Evolutionary conservation across 2,113 vertebrate genomes (phyloP).

Genomic region (Silurus asotus): DNA sequence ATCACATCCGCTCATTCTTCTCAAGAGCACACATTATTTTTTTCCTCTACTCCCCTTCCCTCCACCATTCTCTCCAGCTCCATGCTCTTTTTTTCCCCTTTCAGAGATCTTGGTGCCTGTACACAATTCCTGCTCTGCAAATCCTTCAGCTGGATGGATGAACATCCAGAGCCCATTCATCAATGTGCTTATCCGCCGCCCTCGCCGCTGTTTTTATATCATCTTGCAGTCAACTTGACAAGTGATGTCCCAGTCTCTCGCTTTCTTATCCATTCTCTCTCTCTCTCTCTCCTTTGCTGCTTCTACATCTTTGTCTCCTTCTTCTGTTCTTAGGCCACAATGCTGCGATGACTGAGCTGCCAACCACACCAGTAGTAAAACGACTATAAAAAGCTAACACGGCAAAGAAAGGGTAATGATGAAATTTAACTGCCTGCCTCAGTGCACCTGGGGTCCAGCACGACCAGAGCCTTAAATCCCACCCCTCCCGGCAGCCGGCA

Average conservation of each 20-base stretch:
- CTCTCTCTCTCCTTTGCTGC: conserved; percentile 49
- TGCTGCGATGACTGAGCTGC: conserved; percentile 68
- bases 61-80: conserved; percentile 3
- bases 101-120: conserved; percentile 70
- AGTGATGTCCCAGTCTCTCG: conserved; percentile 66
- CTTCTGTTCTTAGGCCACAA: conserved; percentile 57
- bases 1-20: conserved; percentile 59
- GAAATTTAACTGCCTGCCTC: conserved; percentile 80
- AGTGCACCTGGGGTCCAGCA: conserved; percentile 75
- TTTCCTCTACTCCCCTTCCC: conserved; percentile 43
- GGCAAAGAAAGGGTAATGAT: conserved; percentile 79
- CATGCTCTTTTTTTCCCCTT: conserved; percentile 39
- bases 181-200: conserved; percentile 74
- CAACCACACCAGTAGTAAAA: conserved; percentile 73
- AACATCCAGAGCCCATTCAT: conserved; percentile 77
- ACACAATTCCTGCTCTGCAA: conserved; percentile 72
- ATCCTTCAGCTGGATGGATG: conserved; percentile 79
- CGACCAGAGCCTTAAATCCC: conserved; percentile 53
- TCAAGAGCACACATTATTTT: conserved; percentile 56
- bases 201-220: conserved; percentile 78
- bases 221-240: conserved; percentile 77
- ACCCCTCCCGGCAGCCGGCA: conserved; percentile 41
- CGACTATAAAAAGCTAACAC: conserved; percentile 77
- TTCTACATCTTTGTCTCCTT: conserved; percentile 63
- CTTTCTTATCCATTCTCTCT: conserved; percentile 34